Evolutionary conservation across 2,888 invertebrate species (phyloP), one percentile per base, ranked within the genome.

Genomic region (Erynnis tages): DNA sequence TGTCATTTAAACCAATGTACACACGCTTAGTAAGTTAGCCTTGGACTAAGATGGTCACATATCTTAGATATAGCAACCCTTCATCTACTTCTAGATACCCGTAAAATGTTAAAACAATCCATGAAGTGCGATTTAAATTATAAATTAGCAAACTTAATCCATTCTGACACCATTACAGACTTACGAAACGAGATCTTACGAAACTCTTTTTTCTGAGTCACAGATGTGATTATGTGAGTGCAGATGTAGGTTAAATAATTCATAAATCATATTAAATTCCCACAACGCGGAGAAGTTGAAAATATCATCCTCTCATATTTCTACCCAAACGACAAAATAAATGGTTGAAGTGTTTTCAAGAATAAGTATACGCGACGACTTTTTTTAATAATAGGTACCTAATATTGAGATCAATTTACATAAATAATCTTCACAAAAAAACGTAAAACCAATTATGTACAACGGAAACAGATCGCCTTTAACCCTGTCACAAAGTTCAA

Each of bases 181-280:
- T n/a, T n/a, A n/a, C n/a, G n/a, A n/a, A n/a, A 19, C 6, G 13
- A 7, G 6, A 45, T 23, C 40, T 40, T 48, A 30, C 10, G 7
- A 48, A 32, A n/a, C 7, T 8, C 17, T 16, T 32, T 49, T 41
- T 49, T 3, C 10, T 23, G 7, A 6, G 23, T 8, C 17, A 23
- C 17, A 17, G 41, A 41, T 41, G n/a, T n/a, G n/a, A n/a, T 41
- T 41, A 34, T 49, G 23, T 17, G 35, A 34, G 13, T 6, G 3
- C 49, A 43, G 14, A 29, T 35, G 27, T 50, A 35, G 35, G 43
- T 27, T 43, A 49, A 34, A 49, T 23, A 49, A 41, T 21, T 27
- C 35, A 50, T 50, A 50, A 54, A 54, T 48, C 43, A 48, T 29
- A 17, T 48, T 43, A 8, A 32, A 38, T 43, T 41, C 32, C 47